A percentile compares a stretch with the other conserved stretches of the same genome.
These are phyloP conservation scores for Myathropa florea DNA, from an alignment of 2,888 invertebrate genomes.

Conservation along the genomic window DNA sequence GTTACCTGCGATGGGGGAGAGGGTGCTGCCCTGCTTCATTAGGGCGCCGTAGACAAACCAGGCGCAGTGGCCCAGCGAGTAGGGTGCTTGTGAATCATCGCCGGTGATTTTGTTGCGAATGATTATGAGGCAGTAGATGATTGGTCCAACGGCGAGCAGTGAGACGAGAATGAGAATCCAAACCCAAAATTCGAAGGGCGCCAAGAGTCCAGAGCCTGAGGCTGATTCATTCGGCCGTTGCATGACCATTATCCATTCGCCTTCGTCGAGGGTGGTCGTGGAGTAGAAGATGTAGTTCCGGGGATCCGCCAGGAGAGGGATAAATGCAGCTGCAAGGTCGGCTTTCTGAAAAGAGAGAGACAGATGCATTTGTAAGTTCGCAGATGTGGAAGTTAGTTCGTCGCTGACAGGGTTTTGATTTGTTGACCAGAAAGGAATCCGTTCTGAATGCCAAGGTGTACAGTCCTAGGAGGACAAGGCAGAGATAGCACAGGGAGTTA, in stretches of 20 bases:
- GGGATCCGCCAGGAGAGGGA: constrained; percentile 85
- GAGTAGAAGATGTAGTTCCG: constrained; percentile 83
- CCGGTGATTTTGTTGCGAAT: constrained; percentile 85
- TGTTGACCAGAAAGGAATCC: too few species aligned
- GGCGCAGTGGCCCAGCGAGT: constrained; percentile 86
- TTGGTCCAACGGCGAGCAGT: constrained; percentile 88
- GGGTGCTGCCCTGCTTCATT: constrained; percentile 91
- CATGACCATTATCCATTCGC: constrained; percentile 90
- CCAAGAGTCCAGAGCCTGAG: constrained; percentile 90
- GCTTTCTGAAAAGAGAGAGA: constrained; percentile 82
- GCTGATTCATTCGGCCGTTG: constrained; percentile 91
- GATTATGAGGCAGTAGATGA: constrained; percentile 87
- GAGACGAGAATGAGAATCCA: constrained; percentile 89
- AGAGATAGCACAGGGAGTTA: too few species aligned
- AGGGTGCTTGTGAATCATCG: constrained; percentile 83
- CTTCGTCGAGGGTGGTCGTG: constrained; percentile 86
- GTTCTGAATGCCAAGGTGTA: too few species aligned
- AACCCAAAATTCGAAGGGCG: constrained; percentile 88
- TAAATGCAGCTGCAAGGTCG: constrained; percentile 90
- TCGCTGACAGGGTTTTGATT: too few species aligned
- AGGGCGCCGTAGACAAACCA: constrained; percentile 93
- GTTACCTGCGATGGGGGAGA: constrained; percentile 90
- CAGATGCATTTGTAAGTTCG: background rate
- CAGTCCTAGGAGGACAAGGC: too few species aligned
- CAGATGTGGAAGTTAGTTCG: too few species aligned